Conservation (phyloP, 2,797 vertebrate species). For the Hemibagrus guttatus region DNA sequence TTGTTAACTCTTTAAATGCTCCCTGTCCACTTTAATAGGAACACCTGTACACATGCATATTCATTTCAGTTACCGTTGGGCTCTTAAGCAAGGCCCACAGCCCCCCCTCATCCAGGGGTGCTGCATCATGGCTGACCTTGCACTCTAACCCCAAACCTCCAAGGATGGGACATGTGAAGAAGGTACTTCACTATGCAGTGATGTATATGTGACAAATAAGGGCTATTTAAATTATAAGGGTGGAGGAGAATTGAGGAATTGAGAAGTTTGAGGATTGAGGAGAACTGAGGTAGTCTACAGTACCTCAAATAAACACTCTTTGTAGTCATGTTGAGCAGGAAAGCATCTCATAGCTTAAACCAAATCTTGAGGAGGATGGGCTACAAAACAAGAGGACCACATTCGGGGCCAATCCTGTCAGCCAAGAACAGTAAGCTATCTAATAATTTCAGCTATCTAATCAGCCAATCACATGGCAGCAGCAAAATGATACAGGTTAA, state of each 20-base stretch:
- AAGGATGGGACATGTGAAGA: too few relatives aligned
- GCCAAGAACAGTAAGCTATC: background rate
- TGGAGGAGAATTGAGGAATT: too few relatives aligned
- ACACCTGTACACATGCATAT: background rate
- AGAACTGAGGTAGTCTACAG: background rate
- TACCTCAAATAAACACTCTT: background rate
- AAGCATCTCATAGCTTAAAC: background rate
- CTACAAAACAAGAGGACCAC: background rate
- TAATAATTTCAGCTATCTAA: background rate
- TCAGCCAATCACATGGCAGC: background rate
- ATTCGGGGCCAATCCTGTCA: background rate
- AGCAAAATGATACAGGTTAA: background rate
- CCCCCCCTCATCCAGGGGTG: too few relatives aligned
- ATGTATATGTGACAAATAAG: too few relatives aligned
- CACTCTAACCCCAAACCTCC: too few relatives aligned
- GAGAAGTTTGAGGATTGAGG: too few relatives aligned
- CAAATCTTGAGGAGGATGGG: background rate
- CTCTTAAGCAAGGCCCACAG: too few relatives aligned
- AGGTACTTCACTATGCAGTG: too few relatives aligned
- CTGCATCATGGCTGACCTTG: too few relatives aligned
- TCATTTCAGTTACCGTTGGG: too few relatives aligned
- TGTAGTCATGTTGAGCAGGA: background rate
- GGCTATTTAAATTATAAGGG: too few relatives aligned
- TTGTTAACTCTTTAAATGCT: background rate
- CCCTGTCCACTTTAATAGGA: background rate